Conservation (phyloP, 2,888 invertebrate species). For the Agapostemon virescens region DNA sequence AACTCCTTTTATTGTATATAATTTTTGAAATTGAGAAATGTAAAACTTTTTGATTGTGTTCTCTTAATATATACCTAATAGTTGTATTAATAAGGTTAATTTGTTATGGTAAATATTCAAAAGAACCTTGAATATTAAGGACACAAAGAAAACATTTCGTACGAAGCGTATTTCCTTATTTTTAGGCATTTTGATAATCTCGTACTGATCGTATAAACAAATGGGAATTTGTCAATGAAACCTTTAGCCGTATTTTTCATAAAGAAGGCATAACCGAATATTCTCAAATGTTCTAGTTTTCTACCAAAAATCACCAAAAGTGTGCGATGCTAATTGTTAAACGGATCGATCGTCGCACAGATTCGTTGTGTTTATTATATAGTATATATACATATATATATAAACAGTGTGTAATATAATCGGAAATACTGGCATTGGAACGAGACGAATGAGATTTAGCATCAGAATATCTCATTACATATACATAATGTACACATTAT, state of each 20-base stretch:
- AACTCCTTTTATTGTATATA: neutral
- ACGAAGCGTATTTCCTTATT: too few species aligned
- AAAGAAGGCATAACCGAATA: neutral
- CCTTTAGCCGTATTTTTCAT: neutral
- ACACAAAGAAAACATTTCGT: too few species aligned
- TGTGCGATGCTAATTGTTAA: slow-evolving; percentile 1
- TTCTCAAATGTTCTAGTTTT: neutral
- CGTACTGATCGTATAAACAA: neutral
- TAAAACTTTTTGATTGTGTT: too few species aligned
- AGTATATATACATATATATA: slow-evolving; percentile 73
- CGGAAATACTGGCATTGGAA: slow-evolving; percentile 54
- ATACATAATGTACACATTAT: slow-evolving; percentile 63
- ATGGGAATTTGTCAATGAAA: neutral
- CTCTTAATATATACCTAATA: too few species aligned
- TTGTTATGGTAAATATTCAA: too few species aligned
- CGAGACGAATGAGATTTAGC: slow-evolving; percentile 53
- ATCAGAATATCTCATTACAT: slow-evolving; percentile 31
- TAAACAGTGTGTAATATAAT: slow-evolving; percentile 66
- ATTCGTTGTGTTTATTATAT: slow-evolving; percentile 78
- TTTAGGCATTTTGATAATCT: neutral
- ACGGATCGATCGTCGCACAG: slow-evolving; percentile 68
- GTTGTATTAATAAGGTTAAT: too few species aligned
- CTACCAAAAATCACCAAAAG: slow-evolving; percentile 10
- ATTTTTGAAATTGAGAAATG: neutral
- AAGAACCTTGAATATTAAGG: too few species aligned